Evolutionary conservation across 2,113 vertebrate species (phyloP).

Genomic region (Rhinopomastus cyanomelas): DNA sequence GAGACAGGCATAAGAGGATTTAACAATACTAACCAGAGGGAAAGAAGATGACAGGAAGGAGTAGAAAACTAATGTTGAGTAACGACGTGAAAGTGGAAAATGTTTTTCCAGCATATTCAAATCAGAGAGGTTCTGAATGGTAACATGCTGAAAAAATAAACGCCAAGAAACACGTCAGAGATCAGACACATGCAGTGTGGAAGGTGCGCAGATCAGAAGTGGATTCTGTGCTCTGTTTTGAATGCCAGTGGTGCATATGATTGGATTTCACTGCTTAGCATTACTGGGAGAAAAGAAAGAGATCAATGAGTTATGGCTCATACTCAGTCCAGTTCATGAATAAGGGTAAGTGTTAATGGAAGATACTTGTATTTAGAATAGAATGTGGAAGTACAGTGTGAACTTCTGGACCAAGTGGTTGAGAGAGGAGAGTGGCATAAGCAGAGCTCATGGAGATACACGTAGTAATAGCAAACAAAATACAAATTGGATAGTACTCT

Average conservation of each 20-base stretch:
- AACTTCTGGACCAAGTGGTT: accelerated
- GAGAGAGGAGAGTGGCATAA: background rate
- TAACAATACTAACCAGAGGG: background rate
- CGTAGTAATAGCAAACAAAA: background rate
- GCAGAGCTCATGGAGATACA: background rate
- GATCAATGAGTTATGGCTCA: background rate
- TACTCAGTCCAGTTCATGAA: background rate
- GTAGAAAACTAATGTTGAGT: background rate
- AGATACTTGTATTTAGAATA: background rate
- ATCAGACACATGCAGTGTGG: background rate
- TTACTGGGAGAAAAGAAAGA: background rate
- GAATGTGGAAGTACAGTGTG: background rate
- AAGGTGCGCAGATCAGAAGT: background rate
- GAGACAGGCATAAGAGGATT: background rate
- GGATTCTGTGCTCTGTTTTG: background rate
- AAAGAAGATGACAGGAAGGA: background rate
- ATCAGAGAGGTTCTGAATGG: background rate
- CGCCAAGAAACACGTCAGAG: background rate
- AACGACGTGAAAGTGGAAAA: background rate
- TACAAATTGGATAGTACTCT: background rate
- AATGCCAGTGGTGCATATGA: background rate
- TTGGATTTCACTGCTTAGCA: background rate
- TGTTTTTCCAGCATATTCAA: background rate
- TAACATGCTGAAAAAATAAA: background rate
- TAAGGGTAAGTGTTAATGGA: background rate